Base-by-base conservation (phyloP, 2,113 vertebrate genomes). In the Hydrochoerus hydrochaeris region DNA sequence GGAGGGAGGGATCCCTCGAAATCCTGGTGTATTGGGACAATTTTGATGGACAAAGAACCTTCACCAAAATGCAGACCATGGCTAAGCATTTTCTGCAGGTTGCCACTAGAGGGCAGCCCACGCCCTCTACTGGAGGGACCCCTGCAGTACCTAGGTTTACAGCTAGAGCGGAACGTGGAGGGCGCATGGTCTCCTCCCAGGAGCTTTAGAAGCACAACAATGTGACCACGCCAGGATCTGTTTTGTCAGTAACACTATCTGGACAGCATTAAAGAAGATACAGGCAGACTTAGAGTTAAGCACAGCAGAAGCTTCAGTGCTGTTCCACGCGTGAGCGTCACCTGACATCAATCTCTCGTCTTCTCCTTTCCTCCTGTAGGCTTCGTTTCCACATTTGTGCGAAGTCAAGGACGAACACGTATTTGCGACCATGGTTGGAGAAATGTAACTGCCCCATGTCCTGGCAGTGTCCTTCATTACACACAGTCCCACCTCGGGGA, bases 51-150 rank as follows among this genome's bases (percentile, higher is more conserved):
- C 63, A 28, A 12, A 19, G 58, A 83, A 84, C 67, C 35, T n/a
- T 7, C 14, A 24, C 4, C 12, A 44, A 63, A 46, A n/a, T 11
- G 58, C 46, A 0, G 24, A n/a, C 38, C 38, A 30, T 69, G 75
- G 35, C 26, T 28, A 69, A 58, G 32, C 65, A 16, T 17, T n/a
- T 78, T 7, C 52, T 44, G 35, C 16, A 69, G 9, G 1, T 46
- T 4, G 26, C 22, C 97, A 91, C 81, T 46, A 97, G 97, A 94
- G 88, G 97, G 90, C 88, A 95, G 90, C 24, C 60, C 1, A 22
- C 2, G 30, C n/a, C 41, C 63, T 89, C 54, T 20, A 1, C 1
- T 58, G 11, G 26, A 73, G 63, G 28, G 75, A 0, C 0, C 0
- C 52, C 38, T 38, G 5, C 41, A 10, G 41, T 26, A 78, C 14